Conservation (phyloP, 2,797 vertebrate species). For the Lerista edwardsae region DNA sequence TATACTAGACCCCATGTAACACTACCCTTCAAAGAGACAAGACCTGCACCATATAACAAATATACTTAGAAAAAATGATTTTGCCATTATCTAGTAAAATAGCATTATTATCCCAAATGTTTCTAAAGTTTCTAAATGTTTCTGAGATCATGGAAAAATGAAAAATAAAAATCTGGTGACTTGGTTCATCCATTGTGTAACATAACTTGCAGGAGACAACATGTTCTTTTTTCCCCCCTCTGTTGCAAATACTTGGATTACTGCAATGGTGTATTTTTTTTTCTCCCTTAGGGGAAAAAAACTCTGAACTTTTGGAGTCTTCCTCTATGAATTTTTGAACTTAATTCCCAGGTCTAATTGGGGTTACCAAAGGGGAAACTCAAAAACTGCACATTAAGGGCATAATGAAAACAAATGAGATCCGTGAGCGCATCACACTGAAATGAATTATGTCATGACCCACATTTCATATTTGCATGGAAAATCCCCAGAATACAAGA, state of each 20-base stretch:
- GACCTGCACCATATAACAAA: slow-evolving; percentile 1
- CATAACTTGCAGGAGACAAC: slow-evolving; percentile 16
- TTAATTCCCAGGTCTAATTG: slow-evolving; percentile 25
- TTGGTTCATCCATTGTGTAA: slow-evolving; percentile 10
- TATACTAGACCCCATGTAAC: background rate
- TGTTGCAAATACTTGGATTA: slow-evolving; percentile 1
- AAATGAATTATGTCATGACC: slow-evolving; percentile 41
- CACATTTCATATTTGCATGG: slow-evolving; percentile 49
- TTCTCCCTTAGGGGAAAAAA: slow-evolving; percentile 14
- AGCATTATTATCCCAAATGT: slow-evolving; percentile 18
- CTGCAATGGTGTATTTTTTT: slow-evolving; percentile 32
- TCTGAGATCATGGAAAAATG: slow-evolving; percentile 25
- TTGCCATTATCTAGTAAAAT: slow-evolving; percentile 16
- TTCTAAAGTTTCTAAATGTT: background rate
- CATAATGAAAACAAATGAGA: slow-evolving; percentile 35
- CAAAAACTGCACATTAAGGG: slow-evolving; percentile 15
- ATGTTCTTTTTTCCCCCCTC: background rate
- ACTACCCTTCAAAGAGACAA: background rate
- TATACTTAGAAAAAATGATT: slow-evolving; percentile 3
- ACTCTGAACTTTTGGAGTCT: slow-evolving; percentile 19
- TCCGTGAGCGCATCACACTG: slow-evolving; percentile 9
- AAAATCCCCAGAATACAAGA: slow-evolving; percentile 29
- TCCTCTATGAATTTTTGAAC: slow-evolving; percentile 40
- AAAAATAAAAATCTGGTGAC: background rate
- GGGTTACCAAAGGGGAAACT: slow-evolving; percentile 40